These are phyloP conservation scores for Ypsolopha scabrella DNA, from an alignment of 2,888 invertebrate species.

Conservation along the genomic window DNA sequence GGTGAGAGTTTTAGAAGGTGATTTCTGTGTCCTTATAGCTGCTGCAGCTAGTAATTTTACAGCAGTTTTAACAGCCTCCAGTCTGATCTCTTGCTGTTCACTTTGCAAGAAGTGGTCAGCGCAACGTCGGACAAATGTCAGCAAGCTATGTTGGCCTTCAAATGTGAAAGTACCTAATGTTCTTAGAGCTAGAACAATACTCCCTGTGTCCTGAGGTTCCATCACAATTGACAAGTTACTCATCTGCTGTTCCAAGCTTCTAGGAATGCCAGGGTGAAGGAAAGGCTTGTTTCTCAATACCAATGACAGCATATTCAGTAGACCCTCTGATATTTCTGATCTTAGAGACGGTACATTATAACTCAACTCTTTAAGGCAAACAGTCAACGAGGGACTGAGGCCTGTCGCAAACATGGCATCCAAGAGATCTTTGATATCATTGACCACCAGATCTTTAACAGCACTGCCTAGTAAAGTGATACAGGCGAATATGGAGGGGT, in stretches of 20 bases:
- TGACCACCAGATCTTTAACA: conserved; percentile 80
- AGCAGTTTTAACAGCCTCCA: conserved; percentile 96
- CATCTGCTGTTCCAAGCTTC: conserved; percentile 68
- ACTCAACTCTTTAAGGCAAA: conserved; percentile 91
- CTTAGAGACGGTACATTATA: conserved; percentile 88
- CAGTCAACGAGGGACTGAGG: conserved; percentile 89
- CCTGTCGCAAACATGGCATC: conserved; percentile 95
- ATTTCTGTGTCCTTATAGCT: conserved; percentile 71
- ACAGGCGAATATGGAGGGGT: conserved; percentile 93
- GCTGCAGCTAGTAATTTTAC: conserved; percentile 89
- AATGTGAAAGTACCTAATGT: conserved; percentile 94
- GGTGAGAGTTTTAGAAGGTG: conserved; percentile 86
- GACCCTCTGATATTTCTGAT: conserved; percentile 91
- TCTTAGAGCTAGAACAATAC: conserved; percentile 90
- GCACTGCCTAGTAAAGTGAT: conserved; percentile 92
- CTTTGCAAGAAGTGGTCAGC: conserved; percentile 92
- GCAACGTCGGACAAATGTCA: conserved; percentile 93
- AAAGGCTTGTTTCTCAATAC: conserved; percentile 91
- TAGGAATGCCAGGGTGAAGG: conserved; percentile 83
- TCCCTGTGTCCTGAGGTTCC: conserved; percentile 80
- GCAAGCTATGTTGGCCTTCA: conserved; percentile 86
- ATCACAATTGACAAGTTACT: conserved; percentile 51
- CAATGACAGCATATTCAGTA: conserved; percentile 91
- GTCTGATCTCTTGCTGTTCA: conserved; percentile 87
- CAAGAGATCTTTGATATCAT: conserved; percentile 85